phyloP scores from a whole-genome alignment of 2,888 invertebrate genomes.

The Elegia similella region DNA sequence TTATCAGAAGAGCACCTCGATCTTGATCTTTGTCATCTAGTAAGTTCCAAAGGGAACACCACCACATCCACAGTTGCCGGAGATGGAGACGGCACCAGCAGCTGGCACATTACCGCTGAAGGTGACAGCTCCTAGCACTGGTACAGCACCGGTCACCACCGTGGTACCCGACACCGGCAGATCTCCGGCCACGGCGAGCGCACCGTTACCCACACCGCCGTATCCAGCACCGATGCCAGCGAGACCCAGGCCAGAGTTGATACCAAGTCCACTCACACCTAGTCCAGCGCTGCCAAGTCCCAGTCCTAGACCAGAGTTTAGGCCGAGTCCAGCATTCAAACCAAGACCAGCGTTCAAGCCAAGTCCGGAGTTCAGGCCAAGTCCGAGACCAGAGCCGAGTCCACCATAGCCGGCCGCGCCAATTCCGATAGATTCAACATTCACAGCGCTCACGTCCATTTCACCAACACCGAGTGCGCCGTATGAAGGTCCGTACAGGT shows the following conservation, averaged over 20 bases:
- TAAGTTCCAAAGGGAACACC: conserved; percentile 5
- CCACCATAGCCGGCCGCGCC: not conserved
- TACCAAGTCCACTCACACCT: not conserved
- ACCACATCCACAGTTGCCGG: conserved; percentile 27
- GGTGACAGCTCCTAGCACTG: conserved; percentile 43
- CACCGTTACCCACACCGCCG: conserved; percentile 37
- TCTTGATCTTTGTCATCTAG: not conserved
- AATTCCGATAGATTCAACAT: not conserved
- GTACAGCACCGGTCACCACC: conserved; percentile 40
- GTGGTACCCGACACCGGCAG: conserved; percentile 37
- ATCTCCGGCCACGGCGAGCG: conserved; percentile 34
- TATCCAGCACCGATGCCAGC: conserved; percentile 20
- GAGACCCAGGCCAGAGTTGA: not conserved
- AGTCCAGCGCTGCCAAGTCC: not conserved
- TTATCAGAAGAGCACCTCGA: not conserved
- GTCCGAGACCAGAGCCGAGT: not conserved
- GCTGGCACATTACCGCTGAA: conserved; percentile 40
- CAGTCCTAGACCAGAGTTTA: not conserved
- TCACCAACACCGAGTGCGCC: not conserved
- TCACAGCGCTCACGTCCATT: not conserved
- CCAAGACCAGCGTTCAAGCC: conserved; percentile 7
- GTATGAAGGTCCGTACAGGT: not conserved
- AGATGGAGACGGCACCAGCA: conserved; percentile 32
- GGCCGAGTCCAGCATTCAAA: not conserved
- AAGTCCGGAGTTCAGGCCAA: not conserved